phyloP scores from a whole-genome alignment of 1,140 invertebrate genomes.

The Drosophila leontia region DNA sequence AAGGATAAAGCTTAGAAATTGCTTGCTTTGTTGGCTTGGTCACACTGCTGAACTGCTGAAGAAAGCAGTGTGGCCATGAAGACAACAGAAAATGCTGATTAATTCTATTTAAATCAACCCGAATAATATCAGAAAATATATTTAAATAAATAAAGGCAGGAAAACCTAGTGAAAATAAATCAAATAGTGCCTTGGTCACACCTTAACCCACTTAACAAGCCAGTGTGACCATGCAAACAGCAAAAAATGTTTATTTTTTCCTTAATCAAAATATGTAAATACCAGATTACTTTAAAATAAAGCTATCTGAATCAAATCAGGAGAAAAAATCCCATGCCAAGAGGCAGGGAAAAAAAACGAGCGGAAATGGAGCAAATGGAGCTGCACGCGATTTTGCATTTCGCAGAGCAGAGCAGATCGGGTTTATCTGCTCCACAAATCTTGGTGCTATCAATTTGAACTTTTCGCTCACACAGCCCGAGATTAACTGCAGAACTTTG shows the following conservation, averaged over 20 bases:
- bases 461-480: conserved; percentile 60
- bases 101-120: too few species aligned
- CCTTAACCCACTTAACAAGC: background rate
- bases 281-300: conserved; percentile 4
- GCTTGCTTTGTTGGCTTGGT: background rate
- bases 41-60: background rate
- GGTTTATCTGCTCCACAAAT: conserved; percentile 73
- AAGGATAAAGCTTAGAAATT: background rate
- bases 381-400: conserved; percentile 76
- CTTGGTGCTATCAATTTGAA: conserved; percentile 79
- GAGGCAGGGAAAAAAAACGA: conserved; percentile 11
- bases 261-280: conserved; percentile 8
- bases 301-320: conserved; percentile 9
- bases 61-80: background rate
- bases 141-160: background rate
- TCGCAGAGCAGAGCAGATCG: conserved; percentile 58
- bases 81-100: too few species aligned
- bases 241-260: background rate
- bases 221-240: background rate
- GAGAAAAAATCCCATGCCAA: conserved; percentile 8
- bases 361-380: conserved; percentile 58
- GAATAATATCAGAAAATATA: background rate
- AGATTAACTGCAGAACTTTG: conserved; percentile 66
- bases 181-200: background rate
- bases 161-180: background rate